Evolutionary conservation across 1,140 invertebrate species (phyloP).

Genomic region (Dendrolimus punctatus): DNA sequence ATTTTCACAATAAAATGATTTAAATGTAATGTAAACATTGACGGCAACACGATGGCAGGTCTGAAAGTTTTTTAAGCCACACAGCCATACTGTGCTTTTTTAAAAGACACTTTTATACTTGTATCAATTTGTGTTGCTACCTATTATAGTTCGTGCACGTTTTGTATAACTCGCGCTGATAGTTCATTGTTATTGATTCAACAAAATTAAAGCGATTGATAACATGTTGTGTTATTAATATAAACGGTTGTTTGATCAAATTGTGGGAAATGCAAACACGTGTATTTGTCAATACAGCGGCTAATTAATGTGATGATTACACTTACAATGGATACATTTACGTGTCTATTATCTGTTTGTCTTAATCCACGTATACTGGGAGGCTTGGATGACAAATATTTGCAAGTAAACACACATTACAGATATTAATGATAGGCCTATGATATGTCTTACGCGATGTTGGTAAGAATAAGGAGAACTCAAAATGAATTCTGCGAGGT

Average conservation of each 20-base stretch:
- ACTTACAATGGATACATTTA: conserved; percentile 56
- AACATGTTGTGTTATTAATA: conserved; percentile 33
- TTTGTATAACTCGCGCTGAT: neutral
- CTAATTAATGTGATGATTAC: conserved; percentile 66
- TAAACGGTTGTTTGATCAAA: conserved; percentile 56
- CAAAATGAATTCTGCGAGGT: too few relatives aligned
- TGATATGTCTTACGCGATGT: too few relatives aligned
- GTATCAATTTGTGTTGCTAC: too few relatives aligned
- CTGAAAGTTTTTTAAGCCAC: too few relatives aligned
- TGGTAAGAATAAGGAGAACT: too few relatives aligned
- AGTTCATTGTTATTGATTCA: neutral
- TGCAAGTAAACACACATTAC: neutral
- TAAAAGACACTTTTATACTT: too few relatives aligned
- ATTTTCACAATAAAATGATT: too few relatives aligned
- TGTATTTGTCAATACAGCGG: conserved; percentile 51
- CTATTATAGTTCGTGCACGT: too few relatives aligned
- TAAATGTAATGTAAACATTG: too few relatives aligned
- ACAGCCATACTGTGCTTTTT: too few relatives aligned
- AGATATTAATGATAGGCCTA: too few relatives aligned
- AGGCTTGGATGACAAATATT: conserved; percentile 12
- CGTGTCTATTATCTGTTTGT: conserved; percentile 50
- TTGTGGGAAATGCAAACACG: conserved; percentile 57
- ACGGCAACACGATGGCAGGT: too few relatives aligned
- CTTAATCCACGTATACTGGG: conserved; percentile 14
- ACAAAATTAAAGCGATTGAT: neutral